These are phyloP conservation scores for Crypturellus tataupa DNA, from an alignment of 2,797 vertebrate species.

Conservation along the genomic window DNA sequence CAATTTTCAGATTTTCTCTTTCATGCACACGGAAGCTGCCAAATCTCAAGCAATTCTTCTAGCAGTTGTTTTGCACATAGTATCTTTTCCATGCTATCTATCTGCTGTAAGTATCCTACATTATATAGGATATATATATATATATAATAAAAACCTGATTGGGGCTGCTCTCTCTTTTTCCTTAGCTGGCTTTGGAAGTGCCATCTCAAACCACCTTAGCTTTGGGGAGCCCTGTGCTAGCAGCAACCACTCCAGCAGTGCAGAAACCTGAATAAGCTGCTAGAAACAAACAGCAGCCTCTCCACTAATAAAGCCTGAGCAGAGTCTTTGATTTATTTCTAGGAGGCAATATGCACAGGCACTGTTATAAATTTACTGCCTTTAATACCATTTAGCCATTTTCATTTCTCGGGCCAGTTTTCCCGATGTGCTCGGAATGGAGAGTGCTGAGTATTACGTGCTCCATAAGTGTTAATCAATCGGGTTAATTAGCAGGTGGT, in stretches of 20 bases:
- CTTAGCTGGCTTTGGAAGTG: background rate
- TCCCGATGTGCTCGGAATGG: background rate
- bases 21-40: background rate
- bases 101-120: background rate
- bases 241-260: background rate
- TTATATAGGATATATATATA: too few species aligned
- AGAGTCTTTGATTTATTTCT: background rate
- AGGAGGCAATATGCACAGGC: background rate
- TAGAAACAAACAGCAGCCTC: background rate
- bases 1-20: constrained; percentile 2
- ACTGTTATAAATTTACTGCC: background rate
- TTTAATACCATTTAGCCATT: constrained; percentile 4
- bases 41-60: constrained; percentile 33
- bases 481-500: constrained; percentile 30
- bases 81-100: background rate
- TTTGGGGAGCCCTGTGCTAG: accelerated
- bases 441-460: background rate
- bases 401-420: background rate
- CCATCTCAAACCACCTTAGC: background rate
- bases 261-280: accelerated
- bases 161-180: background rate
- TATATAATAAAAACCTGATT: background rate
- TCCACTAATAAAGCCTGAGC: background rate
- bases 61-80: background rate
- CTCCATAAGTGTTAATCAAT: constrained; percentile 32